Base-by-base conservation (phyloP, 2,113 vertebrate species). In the Apistogramma diplotaenia region DNA sequence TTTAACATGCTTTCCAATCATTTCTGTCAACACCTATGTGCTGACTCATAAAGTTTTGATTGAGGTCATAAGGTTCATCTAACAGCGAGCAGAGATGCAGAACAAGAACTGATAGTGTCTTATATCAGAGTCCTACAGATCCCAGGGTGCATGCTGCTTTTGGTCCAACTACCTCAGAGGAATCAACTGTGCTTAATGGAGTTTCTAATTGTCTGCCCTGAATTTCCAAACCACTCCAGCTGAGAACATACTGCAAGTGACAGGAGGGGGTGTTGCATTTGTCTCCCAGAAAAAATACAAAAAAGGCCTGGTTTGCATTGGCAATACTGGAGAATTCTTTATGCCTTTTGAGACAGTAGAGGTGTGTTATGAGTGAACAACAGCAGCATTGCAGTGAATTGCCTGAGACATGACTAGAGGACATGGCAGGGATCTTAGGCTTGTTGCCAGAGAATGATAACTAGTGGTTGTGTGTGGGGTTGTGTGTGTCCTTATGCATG, bases 121-220 rank as follows among this genome's bases (percentile, higher is more conserved):
- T 56, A 70, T 90, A 78, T 78, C 56, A 3, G 12, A 80, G 83
- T 81, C 72, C 73, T 58, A 72, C 78, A 84, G 86, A 87, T 92
- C 92, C 90, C 90, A 91, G 77, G 78, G 89, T 87, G 89, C 54
- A 18, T 31, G 87, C 91, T 93, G 90, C 88, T 93, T 94, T 92
- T 91, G 93, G 87, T 93, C 90, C 92, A 91, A 85, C 79, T 59
- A 82, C 85, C 93, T 92, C 92, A 46, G 77, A 92, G 93, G 93
- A 93, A 91, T 92, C 90, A 84, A 65, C 89, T 92, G 89, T 90
- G 90, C 93, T 93, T 93, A 87, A 94, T 94, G 92, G 92, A 92
- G 88, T 91, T 92, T 89, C 87, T 92, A 93, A 93, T 94, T 93
- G 89, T 92, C 92, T 92, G 93, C 62, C 93, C 93, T 93, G 91